Evolutionary conservation across 2,113 vertebrate genomes (phyloP), one percentile per base, ranked within the genome.

Genomic region (Phoenicopterus ruber): DNA sequence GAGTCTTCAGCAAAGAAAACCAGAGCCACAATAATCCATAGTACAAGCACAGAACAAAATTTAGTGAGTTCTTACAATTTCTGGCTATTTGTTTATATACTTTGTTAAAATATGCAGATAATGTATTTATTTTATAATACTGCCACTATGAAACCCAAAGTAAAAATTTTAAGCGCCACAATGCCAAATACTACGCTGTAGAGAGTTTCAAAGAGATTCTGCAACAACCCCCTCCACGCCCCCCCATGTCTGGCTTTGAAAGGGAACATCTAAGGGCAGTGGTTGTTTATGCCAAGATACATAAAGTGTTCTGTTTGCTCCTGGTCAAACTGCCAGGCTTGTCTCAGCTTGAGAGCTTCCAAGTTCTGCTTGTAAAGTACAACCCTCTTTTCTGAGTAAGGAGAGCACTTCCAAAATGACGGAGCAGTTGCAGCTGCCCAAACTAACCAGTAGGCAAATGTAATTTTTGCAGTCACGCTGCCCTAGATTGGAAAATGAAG

Each of bases 231-330:
- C 31, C 15, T 63, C 49, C 0, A 0, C 4, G 10, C 29, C 8
- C 50, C 13, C 10, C 34, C 21, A 5, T 7, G 57, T 36, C 73
- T 85, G 73, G n/a, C 69, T 90, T 94, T 78, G 42, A 83, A 80
- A 74, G 42, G 70, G 66, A 93, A 81, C 81, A 72, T 95, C 93
- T 83, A 76, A 93, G 86, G 83, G 94, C 91, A 88, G 65, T 87
- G 69, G 83, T 93, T 97, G 80, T 93, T 96, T 96, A 71, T 93
- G 94, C 89, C 96, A 97, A 96, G 93, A 77, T 52, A 87, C 65
- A 77, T 74, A 81, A 91, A 97, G 73, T 85, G 40, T 93, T 97
- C 93, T 89, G 38, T 95, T 94, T 88, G 82, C 86, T 95, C 34
- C 81, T 47, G 59, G 80, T 92, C 31, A 21, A 71, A 69, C 65